A percentile compares a stretch with the other conserved stretches of the same genome.
phyloP scores from a whole-genome alignment of 2,888 invertebrate genomes.

The Arge pagana region DNA sequence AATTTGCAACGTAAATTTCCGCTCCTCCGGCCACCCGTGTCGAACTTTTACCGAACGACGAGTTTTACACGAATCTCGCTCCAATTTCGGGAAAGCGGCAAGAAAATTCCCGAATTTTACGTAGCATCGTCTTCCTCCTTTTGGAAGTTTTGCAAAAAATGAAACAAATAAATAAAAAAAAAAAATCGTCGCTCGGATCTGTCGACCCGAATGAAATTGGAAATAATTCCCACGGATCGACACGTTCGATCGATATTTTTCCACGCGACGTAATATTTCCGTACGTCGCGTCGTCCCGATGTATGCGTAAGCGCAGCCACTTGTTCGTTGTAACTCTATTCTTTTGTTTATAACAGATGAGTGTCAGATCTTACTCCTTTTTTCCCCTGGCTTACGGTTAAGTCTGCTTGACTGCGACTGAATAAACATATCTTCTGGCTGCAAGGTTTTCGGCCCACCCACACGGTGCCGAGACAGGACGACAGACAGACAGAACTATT shows the following conservation, averaged over 20 bases:
- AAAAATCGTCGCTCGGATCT: too few relatives aligned
- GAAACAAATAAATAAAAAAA: too few relatives aligned
- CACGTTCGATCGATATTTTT: too few relatives aligned
- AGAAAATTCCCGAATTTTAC: not conserved
- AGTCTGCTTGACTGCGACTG: conserved; percentile 49
- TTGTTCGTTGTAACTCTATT: conserved; percentile 46
- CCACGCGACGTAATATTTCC: not conserved
- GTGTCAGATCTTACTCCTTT: conserved; percentile 40
- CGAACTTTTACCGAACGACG: too few relatives aligned
- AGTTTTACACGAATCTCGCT: too few relatives aligned
- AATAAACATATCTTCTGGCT: conserved; percentile 55
- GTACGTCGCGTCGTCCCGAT: conserved; percentile 5
- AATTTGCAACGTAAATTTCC: too few relatives aligned
- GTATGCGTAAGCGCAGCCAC: conserved; percentile 15
- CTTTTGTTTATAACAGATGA: conserved; percentile 48
- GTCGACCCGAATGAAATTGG: too few relatives aligned
- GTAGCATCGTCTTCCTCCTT: not conserved
- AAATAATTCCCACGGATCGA: too few relatives aligned
- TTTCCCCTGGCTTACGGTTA: conserved; percentile 37
- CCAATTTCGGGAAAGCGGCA: too few relatives aligned
- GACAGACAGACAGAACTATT: conserved; percentile 47
- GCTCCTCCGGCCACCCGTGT: too few relatives aligned
- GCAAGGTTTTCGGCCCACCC: conserved; percentile 56
- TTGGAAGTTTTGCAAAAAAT: not conserved
- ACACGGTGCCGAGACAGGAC: too few relatives aligned